Evolutionary conservation across 2,888 invertebrate genomes (phyloP), one percentile per base, ranked within the genome.

Genomic region (Hydropsyche betteni): DNA sequence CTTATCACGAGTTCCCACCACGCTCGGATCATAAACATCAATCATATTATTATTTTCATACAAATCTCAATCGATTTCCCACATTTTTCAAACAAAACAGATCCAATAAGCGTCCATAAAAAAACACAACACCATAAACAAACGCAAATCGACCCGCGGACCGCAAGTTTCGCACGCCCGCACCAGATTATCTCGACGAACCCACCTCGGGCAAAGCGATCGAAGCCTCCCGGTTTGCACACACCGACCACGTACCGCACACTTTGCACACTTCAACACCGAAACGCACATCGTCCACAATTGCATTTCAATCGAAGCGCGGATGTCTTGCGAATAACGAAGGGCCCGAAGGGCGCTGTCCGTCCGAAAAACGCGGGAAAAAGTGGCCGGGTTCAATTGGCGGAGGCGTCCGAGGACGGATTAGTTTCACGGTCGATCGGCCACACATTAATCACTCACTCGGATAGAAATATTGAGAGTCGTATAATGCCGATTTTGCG

Each of bases 361-460:
- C 24, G 24, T 1, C 24, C 24, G 51, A 51, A n/a, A 51, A 12
- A 2, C 10, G 51, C 24, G 51, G 51, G 51, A n/a, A 51, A n/a
- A n/a, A 8, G 51, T 12, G 51, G 51, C 8, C 1, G n/a, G 10
- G 61, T 61, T 6, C 61, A 33, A 61, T n/a, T n/a, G 24, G 6
- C 16, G 61, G 6, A 61, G 33, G 61, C 33, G 61, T 24, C 24
- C 24, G 24, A 12, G 34, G 36, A 64, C 24, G n/a, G 64, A 64
- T 10, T 64, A 36, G 64, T 64, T 61, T 64, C 64, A 64, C 64
- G 64, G 64, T 64, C 64, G 36, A 64, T 64, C 64, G 64, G 36
- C 1, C 64, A 36, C 64, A 36, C 64, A 64, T 64, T 64, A 64
- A 64, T 64, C 64, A 64, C 64, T 64, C 64, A 64, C 34, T 64